Evolutionary conservation across 2,797 vertebrate genomes (phyloP), one percentile per base, ranked within the genome.

Genomic region (Pempheris klunzingeri): DNA sequence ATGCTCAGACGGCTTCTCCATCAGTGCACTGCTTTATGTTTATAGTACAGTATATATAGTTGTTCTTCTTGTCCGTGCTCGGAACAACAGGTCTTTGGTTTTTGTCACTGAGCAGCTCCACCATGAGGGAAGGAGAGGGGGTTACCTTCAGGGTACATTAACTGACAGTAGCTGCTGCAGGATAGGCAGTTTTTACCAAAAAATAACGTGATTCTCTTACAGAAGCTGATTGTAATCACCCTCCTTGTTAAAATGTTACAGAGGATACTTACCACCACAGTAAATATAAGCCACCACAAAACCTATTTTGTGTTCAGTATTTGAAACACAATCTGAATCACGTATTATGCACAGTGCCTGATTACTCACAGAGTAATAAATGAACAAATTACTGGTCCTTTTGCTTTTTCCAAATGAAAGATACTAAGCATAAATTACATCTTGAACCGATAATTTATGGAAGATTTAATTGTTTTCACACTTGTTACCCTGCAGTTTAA

Each of bases 321-420:
- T 24, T 36, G 8, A 65, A 30, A 60, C 32, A 68, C 14, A 39
- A 30, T 74, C 32, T 60, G 0, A 26, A 71, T 30, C n/a, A 43
- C 50, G 12, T 8, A 32, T 22, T 9, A 28, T 36, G 2, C 22
- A 63, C 14, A 22, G 7, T 3, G 26, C 8, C 10, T 38, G 7
- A 67, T 71, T 46, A 57, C 4, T 62, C 14, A 38, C 2, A 41
- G 13, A 24, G 11, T n/a, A 68, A 28, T 50, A 32, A 18, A 55
- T 15, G 39, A 30, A 66, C 7, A 32, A 15, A 64, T 50, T 26
- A 64, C 2, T 32, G n/a, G 3, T 17, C 13, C 18, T 39, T 76
- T n/a, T 70, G 36, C 49, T 30, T 69, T 32, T 76, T 66, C 12
- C 36, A 71, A 77, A 26, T 4, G 7, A n/a, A 18, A 50, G n/a